Base-by-base conservation (phyloP, 2,797 vertebrate genomes). In the Schizopygopsis malacanthus region DNA sequence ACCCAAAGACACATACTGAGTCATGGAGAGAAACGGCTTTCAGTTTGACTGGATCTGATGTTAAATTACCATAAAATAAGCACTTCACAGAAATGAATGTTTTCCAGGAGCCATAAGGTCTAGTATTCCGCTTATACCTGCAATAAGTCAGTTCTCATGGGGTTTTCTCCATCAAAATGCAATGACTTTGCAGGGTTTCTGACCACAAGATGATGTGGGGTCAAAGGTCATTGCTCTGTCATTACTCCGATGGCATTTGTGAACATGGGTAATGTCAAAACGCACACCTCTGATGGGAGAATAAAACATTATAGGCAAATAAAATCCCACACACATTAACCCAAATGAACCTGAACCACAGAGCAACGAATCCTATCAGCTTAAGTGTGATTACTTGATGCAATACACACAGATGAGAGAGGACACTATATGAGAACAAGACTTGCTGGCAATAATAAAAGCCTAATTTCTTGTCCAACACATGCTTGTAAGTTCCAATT, bases 251-350 rank as follows among this genome's bases (percentile, higher is more conserved):
- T 72, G 45, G 18, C 43, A 82, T 75, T n/a, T 79, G 65, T 45
- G 47, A 84, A 75, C 39, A 45, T 25, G 37, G 52, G 16, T 71
- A 8, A 70, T 70, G 83, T 78, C 56, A 59, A 59, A 88, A 78
- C 22, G 22, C 33, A 50, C 78, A 56, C 15, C 6, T 25, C 54
- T 82, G 22, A 83, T 8, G 45, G 70, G 45, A 45, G 39, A 87
- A 78, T 85, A 71, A 67, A 85, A 28, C 70, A 85, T 37, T 71
- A 83, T 4, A 83, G 69, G 52, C 80, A 43, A 80, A 76, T 47
- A 79, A 82, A 76, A 86, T 2, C 85, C 50, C 69, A 83, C 12
- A 77, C 33, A 65, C 54, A 83, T 79, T 82, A 71, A 54, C 63
- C 72, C 45, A 65, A 79, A 41, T 28, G 61, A 65, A 77, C 72